These are phyloP conservation scores for Adela reaumurella DNA, from an alignment of 2,888 invertebrate species.

Conservation along the genomic window DNA sequence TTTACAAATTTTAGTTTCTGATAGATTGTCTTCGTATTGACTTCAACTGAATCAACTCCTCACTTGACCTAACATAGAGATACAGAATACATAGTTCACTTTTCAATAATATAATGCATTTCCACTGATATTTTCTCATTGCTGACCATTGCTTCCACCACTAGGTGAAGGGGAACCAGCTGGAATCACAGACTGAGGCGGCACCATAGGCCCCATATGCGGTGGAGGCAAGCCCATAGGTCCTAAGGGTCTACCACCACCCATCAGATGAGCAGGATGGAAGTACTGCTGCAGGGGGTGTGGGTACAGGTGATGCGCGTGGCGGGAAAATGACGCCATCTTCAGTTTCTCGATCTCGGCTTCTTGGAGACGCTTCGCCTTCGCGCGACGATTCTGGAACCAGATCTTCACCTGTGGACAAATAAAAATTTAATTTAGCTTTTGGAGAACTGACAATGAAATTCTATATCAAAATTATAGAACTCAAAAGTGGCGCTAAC, in stretches of 20 bases:
- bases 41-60: too few relatives aligned
- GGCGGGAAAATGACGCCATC: constrained; percentile 66
- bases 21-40: too few relatives aligned
- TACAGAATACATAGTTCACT: too few relatives aligned
- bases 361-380: constrained; percentile 95
- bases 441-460: too few relatives aligned
- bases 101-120: constrained; percentile 5
- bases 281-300: constrained; percentile 64
- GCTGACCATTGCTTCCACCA: constrained; percentile 17
- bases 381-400: constrained; percentile 94
- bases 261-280: constrained; percentile 58
- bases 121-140: constrained; percentile 15
- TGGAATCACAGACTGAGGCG: constrained; percentile 36
- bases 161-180: constrained; percentile 40
- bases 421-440: constrained; percentile 31
- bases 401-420: constrained; percentile 75
- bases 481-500: too few relatives aligned
- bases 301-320: constrained; percentile 56
- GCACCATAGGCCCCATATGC: constrained; percentile 45
- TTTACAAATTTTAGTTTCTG: too few relatives aligned
- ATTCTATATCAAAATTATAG: too few relatives aligned
- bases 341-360: constrained; percentile 96
- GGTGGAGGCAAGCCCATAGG: constrained; percentile 33
- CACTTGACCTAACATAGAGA: too few relatives aligned
- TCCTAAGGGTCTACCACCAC: constrained; percentile 39